These are phyloP conservation scores for Lithobates sylvaticus DNA, from an alignment of 2,797 vertebrate genomes.

Conservation along the genomic window DNA sequence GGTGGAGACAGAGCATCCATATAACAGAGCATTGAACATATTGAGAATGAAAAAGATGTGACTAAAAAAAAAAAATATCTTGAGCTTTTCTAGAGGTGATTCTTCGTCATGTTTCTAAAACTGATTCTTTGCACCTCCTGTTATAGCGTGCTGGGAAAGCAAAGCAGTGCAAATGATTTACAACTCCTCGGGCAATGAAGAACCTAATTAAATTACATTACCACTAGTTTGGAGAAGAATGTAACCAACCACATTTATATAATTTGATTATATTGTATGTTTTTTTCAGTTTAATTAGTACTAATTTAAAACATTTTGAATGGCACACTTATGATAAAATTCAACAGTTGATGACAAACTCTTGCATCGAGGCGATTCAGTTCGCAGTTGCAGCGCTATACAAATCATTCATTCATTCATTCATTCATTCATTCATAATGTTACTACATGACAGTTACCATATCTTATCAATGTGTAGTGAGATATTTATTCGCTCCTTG, in stretches of 20 bases:
- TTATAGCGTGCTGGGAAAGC: slow-evolving; percentile 45
- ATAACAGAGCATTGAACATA: background rate
- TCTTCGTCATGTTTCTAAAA: slow-evolving; percentile 47
- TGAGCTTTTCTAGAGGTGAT: slow-evolving; percentile 25
- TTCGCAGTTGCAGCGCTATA: no score
- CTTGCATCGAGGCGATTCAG: no score
- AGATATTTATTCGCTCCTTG: no score
- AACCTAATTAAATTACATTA: slow-evolving; percentile 43
- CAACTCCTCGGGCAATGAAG: slow-evolving; percentile 16
- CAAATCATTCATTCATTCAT: no score
- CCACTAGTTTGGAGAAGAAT: slow-evolving; percentile 8
- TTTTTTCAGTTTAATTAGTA: slow-evolving; percentile 14
- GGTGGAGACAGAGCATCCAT: background rate
- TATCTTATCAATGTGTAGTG: no score
- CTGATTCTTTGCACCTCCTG: slow-evolving; percentile 42
- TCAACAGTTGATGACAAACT: no score
- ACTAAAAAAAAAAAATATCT: slow-evolving; percentile 21
- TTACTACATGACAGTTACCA: background rate
- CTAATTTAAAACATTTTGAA: background rate
- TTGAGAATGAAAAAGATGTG: background rate
- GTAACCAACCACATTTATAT: slow-evolving; percentile 10
- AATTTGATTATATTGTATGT: slow-evolving; percentile 9
- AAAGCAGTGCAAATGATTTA: slow-evolving; percentile 41
- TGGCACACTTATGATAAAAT: background rate
- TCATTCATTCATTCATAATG: no score